Base-by-base conservation (phyloP, 2,797 vertebrate species). In the Chaunax sp. region DNA sequence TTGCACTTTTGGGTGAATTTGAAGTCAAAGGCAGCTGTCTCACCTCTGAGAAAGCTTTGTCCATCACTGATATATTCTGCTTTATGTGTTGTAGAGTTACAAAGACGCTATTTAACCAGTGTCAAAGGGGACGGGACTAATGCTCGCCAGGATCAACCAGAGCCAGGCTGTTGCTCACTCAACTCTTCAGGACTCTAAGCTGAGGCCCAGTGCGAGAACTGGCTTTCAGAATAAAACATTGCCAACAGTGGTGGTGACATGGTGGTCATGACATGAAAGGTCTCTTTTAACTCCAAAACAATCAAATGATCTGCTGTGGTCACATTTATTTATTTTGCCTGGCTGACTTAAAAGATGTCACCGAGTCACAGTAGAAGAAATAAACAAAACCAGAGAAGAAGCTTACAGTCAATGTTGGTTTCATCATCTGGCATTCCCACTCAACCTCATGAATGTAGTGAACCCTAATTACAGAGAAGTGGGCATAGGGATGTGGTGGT, bases 41-140 rank as follows among this genome's bases (percentile, higher is more conserved):
- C 66, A 70, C 65, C 61, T 72, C 26, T 44, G 50, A 78, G 71
- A 73, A 40, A 70, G 58, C 60, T 13, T 41, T 69, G 63, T 70
- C 53, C 60, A 49, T 79, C 43, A 64, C 18, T 53, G 64, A 60
- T 75, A 58, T 64, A 72, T 79, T 69, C 67, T 47, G 37, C 57
- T 82, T 80, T 64, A 79, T 64, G 65, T 49, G 64, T 64, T 68
- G 60, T 37, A 18, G 57, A 53, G 57, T 64, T 72, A 69, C 65
- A 83, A 78, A 83, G 61, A 74, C 40, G 58, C 54, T 53, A 41
- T 77, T 87, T 87, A 84, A 78, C 63, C 10, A 53, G 59, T 85
- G 83, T 76, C 75, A 83, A 67, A 81, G 72, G 44, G 80, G 75
- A 80, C 22, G 19, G 59, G 55, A 61, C 37, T 84, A 62, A 82